Evolutionary conservation across 2,888 invertebrate species (phyloP), one percentile per base, ranked within the genome.

Genomic region (Epirrita christyi): DNA sequence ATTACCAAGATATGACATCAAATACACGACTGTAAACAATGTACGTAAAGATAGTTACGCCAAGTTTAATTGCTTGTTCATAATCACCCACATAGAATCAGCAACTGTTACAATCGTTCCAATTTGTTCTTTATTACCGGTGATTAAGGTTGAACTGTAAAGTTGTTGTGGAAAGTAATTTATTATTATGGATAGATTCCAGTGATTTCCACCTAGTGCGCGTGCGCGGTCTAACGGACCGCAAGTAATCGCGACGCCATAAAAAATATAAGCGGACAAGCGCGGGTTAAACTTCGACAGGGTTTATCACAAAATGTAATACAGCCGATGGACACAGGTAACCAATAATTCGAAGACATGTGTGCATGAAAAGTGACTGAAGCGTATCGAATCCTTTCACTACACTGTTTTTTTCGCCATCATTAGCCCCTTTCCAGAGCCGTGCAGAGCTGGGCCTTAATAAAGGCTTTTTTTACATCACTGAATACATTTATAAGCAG

Each of bases 191-290:
- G 68, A 74, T 73, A 74, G 75, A 76, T 78, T 71, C 76, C 66
- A 71, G 69, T 71, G 75, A 74, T 78, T 75, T 77, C 73, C 71
- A 74, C 46, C 44, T 36, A 53, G 55, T 45, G 63, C 83, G 81
- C 85, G 80, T 81, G 85, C 84, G 78, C 74, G 71, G 70, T 69
- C 73, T 90, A 88, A 90, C 89, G 87, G 88, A 71, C 74, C 57
- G 66, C 68, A 76, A 78, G 84, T 87, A 85, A 88, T 88, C 86
- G 81, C 76, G 56, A 63, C 66, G 75, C 68, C 85, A 85, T 86
- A 86, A 86, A 87, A 86, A 88, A 85, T 68, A 53, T 32, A 59
- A 55, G 21, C 43, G 36, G 41, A 52, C 52, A 52, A 53, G 52
- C 53, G 43, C 53, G 62, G 64, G 63, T 59, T 59, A 55, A 58